Evolutionary conservation across 2,888 invertebrate genomes (phyloP).

Genomic region (Trilocha varians): DNA sequence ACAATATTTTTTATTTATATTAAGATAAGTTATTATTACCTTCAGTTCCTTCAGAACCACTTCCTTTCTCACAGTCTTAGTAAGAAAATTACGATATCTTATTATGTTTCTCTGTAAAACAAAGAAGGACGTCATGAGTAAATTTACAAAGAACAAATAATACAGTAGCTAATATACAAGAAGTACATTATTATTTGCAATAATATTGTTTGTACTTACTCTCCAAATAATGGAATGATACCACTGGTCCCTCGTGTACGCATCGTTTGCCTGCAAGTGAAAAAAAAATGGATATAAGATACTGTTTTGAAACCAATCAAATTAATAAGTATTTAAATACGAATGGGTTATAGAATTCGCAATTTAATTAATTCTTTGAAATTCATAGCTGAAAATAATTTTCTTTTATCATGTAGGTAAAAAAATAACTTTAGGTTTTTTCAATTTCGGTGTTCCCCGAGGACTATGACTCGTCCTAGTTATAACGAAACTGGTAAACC

Average conservation of each 20-base stretch:
- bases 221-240: conserved; percentile 85
- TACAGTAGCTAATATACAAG: background rate
- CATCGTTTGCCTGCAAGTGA: conserved; percentile 79
- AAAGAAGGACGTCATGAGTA: background rate
- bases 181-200: background rate
- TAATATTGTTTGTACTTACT: conserved; percentile 56
- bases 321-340: too few relatives aligned
- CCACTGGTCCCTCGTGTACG: conserved; percentile 88
- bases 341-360: too few relatives aligned
- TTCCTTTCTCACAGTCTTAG: conserved; percentile 78
- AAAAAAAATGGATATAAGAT: too few relatives aligned
- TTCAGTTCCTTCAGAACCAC: conserved; percentile 83
- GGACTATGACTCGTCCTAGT: too few relatives aligned
- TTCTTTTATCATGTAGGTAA: too few relatives aligned
- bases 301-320: too few relatives aligned
- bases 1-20: too few relatives aligned
- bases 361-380: too few relatives aligned
- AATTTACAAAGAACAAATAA: background rate
- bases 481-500: too few relatives aligned
- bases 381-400: too few relatives aligned
- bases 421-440: too few relatives aligned
- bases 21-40: conserved; percentile 47
- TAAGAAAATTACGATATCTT: conserved; percentile 80
- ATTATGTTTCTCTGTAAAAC: conserved; percentile 80
- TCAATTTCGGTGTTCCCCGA: too few relatives aligned